Evolutionary conservation across 1,140 invertebrate genomes (phyloP), one percentile per base, ranked within the genome.

Genomic region (Microplitis demolitor): DNA sequence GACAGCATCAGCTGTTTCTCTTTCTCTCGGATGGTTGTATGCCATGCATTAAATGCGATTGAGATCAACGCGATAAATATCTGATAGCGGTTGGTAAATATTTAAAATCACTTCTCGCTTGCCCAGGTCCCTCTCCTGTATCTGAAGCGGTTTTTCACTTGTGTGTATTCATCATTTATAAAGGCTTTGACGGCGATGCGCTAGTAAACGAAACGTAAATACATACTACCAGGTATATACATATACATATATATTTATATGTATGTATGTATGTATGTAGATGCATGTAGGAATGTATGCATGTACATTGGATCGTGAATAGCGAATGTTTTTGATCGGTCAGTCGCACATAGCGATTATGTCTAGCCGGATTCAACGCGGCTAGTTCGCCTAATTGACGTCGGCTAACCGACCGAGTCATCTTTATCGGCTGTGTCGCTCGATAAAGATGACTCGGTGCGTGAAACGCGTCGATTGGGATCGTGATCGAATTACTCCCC

Each of bases 11-110:
- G 13, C 60, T 54, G 33, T 67, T 54, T 37, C 31, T 45, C 35
- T 45, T 11, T 60, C 14, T 50, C 51, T 13, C 51, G 6, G n/a
- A 50, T 24, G 24, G 24, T 24, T 24, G 24, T 24, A n/a, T n/a
- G 54, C 35, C 61, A 39, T n/a, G 60, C 68, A 67, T 61, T 34
- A 73, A 76, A 73, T 64, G 56, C 31, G 50, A 62, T 66, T 70
- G 62, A 54, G 66, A 66, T 71, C 71, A 37, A 56, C 8, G 54
- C 61, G 58, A 61, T 76, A 72, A 78, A 79, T 77, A 78, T 70
- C 76, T 76, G 37, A 79, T 76, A 35, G 53, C 31, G 8, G 14
- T 24, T 34, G 63, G 68, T 77, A 64, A 74, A 75, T 76, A 54
- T 75, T 79, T 76, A 60, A 76, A 76, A 72, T 75, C 69, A 50